phyloP scores from a whole-genome alignment of 2,113 vertebrate species.

The Gorsachius goisagi region DNA sequence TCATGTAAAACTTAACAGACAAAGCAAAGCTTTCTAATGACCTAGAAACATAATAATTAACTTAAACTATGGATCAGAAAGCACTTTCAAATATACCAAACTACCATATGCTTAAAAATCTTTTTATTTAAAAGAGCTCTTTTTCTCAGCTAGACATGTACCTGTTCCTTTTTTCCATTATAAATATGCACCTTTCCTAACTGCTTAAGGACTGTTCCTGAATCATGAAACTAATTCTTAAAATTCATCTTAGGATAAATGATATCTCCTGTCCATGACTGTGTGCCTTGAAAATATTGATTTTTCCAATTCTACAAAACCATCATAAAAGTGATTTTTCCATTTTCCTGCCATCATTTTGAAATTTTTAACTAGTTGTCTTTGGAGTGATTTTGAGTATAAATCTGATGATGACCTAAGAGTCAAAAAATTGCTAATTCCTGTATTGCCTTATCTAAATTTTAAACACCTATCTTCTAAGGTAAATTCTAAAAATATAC shows the following conservation, averaged over 20 bases:
- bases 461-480: neutral
- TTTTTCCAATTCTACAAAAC: neutral
- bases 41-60: neutral
- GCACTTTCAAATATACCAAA: neutral
- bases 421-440: neutral
- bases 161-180: neutral
- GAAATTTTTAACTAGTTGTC: neutral
- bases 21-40: neutral
- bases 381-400: neutral
- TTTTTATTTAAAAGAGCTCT: neutral
- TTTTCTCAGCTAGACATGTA: neutral
- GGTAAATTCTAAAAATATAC: neutral
- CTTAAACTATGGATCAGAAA: neutral
- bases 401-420: neutral
- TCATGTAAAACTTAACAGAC: neutral
- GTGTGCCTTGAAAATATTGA: neutral
- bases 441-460: neutral
- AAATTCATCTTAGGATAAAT: neutral
- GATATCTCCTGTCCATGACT: neutral
- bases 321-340: neutral
- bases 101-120: neutral
- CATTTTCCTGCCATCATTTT: neutral
- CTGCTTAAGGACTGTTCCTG: neutral
- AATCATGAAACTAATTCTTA: neutral
- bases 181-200: neutral